A percentile compares a stretch with the other conserved stretches of the same genome.
Conservation (phyloP, 2,888 invertebrate genomes). For the Lasioglossum figueresi region DNA sequence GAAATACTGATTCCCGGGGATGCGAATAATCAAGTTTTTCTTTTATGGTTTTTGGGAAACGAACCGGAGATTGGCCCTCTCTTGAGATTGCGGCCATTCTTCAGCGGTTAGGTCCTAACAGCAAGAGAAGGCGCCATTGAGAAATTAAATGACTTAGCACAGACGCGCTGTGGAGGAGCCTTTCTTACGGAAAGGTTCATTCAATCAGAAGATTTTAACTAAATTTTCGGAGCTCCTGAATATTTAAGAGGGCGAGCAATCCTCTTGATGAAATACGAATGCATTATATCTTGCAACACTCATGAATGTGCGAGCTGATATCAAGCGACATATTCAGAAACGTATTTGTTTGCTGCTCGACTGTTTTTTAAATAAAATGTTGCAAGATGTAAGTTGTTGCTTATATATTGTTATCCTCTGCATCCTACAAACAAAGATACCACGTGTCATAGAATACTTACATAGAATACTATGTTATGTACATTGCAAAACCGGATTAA, state of each 20-base stretch:
- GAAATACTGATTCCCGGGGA: slow-evolving; percentile 17
- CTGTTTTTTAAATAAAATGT: too few species aligned
- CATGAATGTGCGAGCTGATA: too few species aligned
- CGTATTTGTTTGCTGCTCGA: too few species aligned
- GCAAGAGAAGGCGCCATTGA: background rate
- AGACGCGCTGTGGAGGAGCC: background rate
- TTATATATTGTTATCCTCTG: too few species aligned
- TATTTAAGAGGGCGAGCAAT: background rate
- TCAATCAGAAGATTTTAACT: background rate
- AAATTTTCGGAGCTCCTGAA: background rate
- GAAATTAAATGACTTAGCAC: background rate
- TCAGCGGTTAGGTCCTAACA: background rate
- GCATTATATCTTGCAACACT: too few species aligned
- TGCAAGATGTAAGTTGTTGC: too few species aligned
- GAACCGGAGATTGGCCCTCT: background rate
- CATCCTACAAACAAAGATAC: too few species aligned
- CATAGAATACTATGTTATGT: too few species aligned
- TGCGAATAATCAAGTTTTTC: slow-evolving; percentile 36
- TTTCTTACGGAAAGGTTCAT: background rate
- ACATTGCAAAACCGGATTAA: too few species aligned
- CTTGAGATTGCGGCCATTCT: background rate
- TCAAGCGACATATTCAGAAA: too few species aligned
- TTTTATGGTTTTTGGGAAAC: background rate
- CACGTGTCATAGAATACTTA: too few species aligned
- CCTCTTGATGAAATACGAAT: too few species aligned